Base-by-base conservation (phyloP, 1,140 invertebrate genomes). In the Liolophura sinensis region DNA sequence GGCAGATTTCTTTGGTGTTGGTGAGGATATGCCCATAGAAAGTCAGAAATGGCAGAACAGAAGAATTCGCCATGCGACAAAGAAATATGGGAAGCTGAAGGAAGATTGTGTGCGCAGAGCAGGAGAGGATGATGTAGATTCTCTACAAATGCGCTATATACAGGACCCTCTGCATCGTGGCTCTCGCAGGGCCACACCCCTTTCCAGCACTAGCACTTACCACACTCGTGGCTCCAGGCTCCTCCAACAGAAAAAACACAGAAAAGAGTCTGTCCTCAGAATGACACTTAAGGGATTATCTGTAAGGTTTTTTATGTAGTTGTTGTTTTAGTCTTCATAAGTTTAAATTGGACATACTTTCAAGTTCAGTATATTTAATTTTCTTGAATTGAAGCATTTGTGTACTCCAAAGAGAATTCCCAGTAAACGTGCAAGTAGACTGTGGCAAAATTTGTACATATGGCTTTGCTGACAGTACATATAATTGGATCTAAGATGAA, bases 231-330 rank as follows among this genome's bases (percentile, higher is more conserved):
- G 69, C 16, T 56, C 64, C 20, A 49, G 58, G 47, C 51, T 63
- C 7, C 54, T 66, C 46, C 69, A 70, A 31, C 69, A 67, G 1
- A 73, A 70, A 61, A 66, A 68, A 40, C 65, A 67, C 25, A 68
- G 82, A 25, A 86, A 86, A 71, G 83, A 85, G 27, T 85, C 85
- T 40, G 85, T 85, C 6, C 71, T 82, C 16, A 82, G 80, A 65
- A 83, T 86, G 80, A 82, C 84, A 15, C 76, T 78, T 71, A 82
- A 83, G 72, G 84, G 84, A 40, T 78, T 58, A 83, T 85, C 68
- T 73, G 79, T 78, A 22, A 56, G 56, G 40, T 22, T 20, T 65
- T 31, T 50, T 22, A 62, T 18, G 51, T 71, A 18, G 48, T 47
- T 4, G 48, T 50, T 47, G 64, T 56, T 24, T 50, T 46, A 62